Evolutionary conservation across 1,140 invertebrate species (phyloP).

Genomic region (Sycobia sp.): DNA sequence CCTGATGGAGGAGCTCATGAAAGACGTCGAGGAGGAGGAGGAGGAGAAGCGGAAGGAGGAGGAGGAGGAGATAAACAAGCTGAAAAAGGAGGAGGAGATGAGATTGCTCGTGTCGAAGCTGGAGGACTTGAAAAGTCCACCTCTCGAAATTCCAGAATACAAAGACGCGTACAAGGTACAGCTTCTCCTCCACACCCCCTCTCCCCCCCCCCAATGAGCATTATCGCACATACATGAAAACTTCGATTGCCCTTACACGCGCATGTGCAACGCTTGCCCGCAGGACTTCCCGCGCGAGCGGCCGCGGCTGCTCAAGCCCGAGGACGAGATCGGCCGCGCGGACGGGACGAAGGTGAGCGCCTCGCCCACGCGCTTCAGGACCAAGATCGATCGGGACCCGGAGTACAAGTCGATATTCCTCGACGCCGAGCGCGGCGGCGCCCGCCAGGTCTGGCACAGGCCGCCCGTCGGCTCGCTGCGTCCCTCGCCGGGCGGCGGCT

Average conservation of each 20-base stretch:
- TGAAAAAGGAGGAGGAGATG: slow-evolving; percentile 51
- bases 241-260: too few species aligned
- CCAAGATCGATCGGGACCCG: slow-evolving; percentile 57
- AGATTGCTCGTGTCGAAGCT: slow-evolving; percentile 51
- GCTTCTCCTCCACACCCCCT: background rate
- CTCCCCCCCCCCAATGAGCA: background rate
- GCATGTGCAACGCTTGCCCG: background rate
- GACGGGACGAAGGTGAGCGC: slow-evolving; percentile 51
- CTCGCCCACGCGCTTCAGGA: slow-evolving; percentile 40
- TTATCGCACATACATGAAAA: too few species aligned
- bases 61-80: slow-evolving; percentile 25
- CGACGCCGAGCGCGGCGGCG: slow-evolving; percentile 39
- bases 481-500: slow-evolving; percentile 33
- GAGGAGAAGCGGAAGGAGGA: slow-evolving; percentile 30
- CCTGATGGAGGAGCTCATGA: slow-evolving; percentile 38
- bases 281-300: slow-evolving; percentile 56
- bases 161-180: slow-evolving; percentile 55
- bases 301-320: slow-evolving; percentile 50
- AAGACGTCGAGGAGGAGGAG: slow-evolving; percentile 39
- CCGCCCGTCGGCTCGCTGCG: slow-evolving; percentile 40
- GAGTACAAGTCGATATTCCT: slow-evolving; percentile 58
- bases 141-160: slow-evolving; percentile 55
- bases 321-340: slow-evolving; percentile 53
- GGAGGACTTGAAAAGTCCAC: slow-evolving; percentile 49
- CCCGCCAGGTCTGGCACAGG: slow-evolving; percentile 45